Conservation (phyloP, 1,140 invertebrate species). For the Drosophila mauritiana region DNA sequence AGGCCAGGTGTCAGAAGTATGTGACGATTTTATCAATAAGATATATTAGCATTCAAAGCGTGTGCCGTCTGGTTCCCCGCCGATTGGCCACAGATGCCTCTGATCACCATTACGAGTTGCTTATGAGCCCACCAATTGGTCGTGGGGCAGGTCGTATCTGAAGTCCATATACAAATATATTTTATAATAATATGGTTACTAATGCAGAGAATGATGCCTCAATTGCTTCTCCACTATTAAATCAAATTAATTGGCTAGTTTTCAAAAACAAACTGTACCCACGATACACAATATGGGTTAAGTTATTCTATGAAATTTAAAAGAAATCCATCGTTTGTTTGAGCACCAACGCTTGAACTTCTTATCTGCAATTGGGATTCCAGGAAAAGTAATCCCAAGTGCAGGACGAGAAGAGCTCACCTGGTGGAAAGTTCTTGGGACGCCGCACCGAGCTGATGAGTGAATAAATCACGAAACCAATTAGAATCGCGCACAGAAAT, state of each 20-base stretch:
- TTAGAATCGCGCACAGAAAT: conserved; percentile 50
- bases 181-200: too few species aligned
- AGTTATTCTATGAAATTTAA: background rate
- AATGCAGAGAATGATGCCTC: too few species aligned
- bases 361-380: background rate
- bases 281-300: background rate
- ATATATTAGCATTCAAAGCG: conserved; percentile 48
- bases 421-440: conserved; percentile 78
- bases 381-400: background rate
- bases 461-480: conserved; percentile 61
- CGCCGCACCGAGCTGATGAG: conserved; percentile 61
- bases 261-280: background rate
- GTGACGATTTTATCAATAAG: conserved; percentile 67
- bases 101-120: conserved; percentile 34
- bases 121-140: conserved; percentile 25
- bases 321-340: too few species aligned
- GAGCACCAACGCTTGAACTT: too few species aligned
- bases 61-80: conserved; percentile 14
- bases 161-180: background rate
- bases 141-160: conserved; percentile 36
- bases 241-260: background rate
- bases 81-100: conserved; percentile 16
- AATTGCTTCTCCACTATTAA: too few species aligned
- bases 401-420: conserved; percentile 39
- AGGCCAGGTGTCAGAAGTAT: conserved; percentile 48